Percentiles rank a stretch among this genome's conserved stretches.
Evolutionary conservation across 2,113 vertebrate genomes (phyloP).

Genomic region (Epinephelus lanceolatus): DNA sequence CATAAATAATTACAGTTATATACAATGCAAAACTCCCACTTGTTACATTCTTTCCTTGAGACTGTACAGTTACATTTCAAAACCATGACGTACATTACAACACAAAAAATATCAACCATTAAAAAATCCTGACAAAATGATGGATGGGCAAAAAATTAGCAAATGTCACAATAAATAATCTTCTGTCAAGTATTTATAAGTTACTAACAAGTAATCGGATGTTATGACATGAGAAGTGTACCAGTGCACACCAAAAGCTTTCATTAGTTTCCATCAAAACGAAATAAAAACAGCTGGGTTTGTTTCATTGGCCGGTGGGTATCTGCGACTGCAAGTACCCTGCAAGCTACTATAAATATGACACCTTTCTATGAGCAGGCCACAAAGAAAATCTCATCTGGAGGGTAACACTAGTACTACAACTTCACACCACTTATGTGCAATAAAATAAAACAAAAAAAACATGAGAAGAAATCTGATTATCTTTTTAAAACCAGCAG

Average conservation of each 20-base stretch:
- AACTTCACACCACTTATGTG: constrained; percentile 69
- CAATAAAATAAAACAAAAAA: constrained; percentile 49
- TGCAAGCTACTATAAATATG: constrained; percentile 56
- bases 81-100: constrained; percentile 74
- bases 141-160: constrained; percentile 56
- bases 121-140: constrained; percentile 62
- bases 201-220: constrained; percentile 53
- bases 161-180: constrained; percentile 72
- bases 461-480: constrained; percentile 62
- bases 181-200: constrained; percentile 70
- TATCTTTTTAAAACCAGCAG: constrained; percentile 71
- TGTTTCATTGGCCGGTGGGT: constrained; percentile 41
- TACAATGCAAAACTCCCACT: constrained; percentile 87
- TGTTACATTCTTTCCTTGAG: constrained; percentile 82
- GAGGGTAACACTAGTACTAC: constrained; percentile 62
- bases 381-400: constrained; percentile 53
- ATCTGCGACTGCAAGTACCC: constrained; percentile 47
- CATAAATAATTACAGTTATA: constrained; percentile 99
- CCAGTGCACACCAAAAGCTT: constrained; percentile 51
- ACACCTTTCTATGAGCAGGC: constrained; percentile 51
- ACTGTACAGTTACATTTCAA: constrained; percentile 81
- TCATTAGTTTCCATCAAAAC: constrained; percentile 61
- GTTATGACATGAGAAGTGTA: constrained; percentile 55
- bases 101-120: constrained; percentile 70
- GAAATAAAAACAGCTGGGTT: constrained; percentile 52